Conservation (phyloP, 2,888 invertebrate genomes). For the Scaptomyza reducta region DNA sequence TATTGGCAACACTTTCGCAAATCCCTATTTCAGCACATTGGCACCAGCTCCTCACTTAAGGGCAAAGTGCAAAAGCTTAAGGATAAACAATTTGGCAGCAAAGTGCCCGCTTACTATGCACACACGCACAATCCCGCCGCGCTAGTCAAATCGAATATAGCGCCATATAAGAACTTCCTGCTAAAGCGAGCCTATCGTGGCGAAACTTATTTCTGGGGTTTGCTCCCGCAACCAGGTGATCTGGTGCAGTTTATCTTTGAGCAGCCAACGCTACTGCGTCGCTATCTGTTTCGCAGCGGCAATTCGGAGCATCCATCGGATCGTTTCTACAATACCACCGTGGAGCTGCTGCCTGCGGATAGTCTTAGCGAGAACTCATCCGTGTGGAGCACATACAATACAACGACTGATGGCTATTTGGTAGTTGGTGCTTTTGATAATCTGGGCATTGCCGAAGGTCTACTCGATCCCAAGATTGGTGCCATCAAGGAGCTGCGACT, state of each 20-base stretch:
- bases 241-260: slow-evolving; percentile 91
- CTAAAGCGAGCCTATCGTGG: slow-evolving; percentile 93
- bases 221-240: slow-evolving; percentile 93
- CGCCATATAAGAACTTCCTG: slow-evolving; percentile 91
- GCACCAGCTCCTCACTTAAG: slow-evolving; percentile 96
- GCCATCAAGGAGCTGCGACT: slow-evolving; percentile 90
- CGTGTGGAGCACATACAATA: slow-evolving; percentile 86
- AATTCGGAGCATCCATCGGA: slow-evolving; percentile 95
- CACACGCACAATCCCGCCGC: slow-evolving; percentile 90
- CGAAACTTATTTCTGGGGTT: slow-evolving; percentile 95
- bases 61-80: slow-evolving; percentile 98
- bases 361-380: slow-evolving; percentile 83
- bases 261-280: slow-evolving; percentile 86
- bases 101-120: slow-evolving; percentile 90
- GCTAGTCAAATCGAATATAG: slow-evolving; percentile 89
- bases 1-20: slow-evolving; percentile 94
- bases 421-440: slow-evolving; percentile 91
- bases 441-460: slow-evolving; percentile 92
- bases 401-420: slow-evolving; percentile 88
- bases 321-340: slow-evolving; percentile 93
- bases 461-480: slow-evolving; percentile 87
- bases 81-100: slow-evolving; percentile 94
- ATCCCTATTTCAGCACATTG: slow-evolving; percentile 97
- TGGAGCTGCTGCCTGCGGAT: slow-evolving; percentile 90
- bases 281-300: slow-evolving; percentile 93